These are phyloP conservation scores for Scaptomyza graminum DNA, from an alignment of 1,140 invertebrate species.

Conservation along the genomic window DNA sequence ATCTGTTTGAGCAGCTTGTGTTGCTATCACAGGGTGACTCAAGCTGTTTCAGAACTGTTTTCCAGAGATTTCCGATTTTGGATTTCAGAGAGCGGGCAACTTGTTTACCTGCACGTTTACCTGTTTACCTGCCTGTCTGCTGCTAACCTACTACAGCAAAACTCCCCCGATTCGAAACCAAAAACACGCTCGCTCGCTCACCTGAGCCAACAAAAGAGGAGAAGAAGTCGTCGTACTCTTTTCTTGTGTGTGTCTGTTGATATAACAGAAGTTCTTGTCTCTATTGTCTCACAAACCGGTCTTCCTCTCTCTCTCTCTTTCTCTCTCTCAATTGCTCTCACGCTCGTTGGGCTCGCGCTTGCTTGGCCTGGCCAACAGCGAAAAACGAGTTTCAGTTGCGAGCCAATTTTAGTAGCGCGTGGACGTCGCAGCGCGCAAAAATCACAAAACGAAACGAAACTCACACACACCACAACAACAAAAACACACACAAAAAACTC, in stretches of 20 bases:
- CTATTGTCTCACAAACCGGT: constrained; percentile 51
- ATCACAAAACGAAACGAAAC: background rate
- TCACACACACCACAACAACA: background rate
- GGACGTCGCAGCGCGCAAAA: constrained; percentile 60
- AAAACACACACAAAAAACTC: constrained; percentile 9
- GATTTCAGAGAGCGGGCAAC: constrained; percentile 1
- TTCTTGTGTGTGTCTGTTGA: constrained; percentile 24
- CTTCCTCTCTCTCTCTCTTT: constrained; percentile 4
- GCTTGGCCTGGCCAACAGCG: constrained; percentile 44
- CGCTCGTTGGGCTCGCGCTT: constrained; percentile 19
- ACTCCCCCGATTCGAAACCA: constrained; percentile 56
- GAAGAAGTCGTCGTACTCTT: constrained; percentile 10
- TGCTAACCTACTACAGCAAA: constrained; percentile 19
- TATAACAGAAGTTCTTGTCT: constrained; percentile 63
- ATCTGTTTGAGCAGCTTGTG: constrained; percentile 19
- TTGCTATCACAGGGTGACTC: constrained; percentile 59
- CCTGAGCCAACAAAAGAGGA: constrained; percentile 11
- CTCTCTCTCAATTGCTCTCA: background rate
- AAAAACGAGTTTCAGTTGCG: constrained; percentile 78
- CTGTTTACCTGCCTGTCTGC: constrained; percentile 38
- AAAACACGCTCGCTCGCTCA: background rate
- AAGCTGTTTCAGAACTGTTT: background rate
- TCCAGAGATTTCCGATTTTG: background rate
- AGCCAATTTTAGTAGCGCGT: constrained; percentile 59
- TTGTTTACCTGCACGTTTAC: constrained; percentile 52